A percentile compares a stretch with the other conserved stretches of the same genome.
Conservation (phyloP, 2,888 invertebrate genomes). For the Drosophila niveifrons region DNA sequence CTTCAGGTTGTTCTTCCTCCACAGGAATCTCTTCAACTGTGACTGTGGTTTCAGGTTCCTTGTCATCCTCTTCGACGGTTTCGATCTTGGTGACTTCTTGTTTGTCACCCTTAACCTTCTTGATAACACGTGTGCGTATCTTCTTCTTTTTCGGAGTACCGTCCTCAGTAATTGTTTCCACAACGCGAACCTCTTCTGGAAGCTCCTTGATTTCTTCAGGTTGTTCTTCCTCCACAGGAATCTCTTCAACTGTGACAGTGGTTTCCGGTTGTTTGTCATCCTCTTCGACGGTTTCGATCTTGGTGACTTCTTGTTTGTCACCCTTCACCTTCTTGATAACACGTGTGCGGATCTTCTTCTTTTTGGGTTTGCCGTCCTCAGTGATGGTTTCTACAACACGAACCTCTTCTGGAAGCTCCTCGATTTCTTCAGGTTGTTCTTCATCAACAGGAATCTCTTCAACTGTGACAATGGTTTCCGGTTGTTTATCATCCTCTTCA, state of each 20-base stretch:
- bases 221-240: conserved; percentile 15
- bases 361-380: conserved; percentile 47
- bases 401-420: conserved; percentile 54
- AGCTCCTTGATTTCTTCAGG: conserved; percentile 41
- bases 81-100: conserved; percentile 67
- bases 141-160: conserved; percentile 60
- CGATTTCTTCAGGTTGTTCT: conserved; percentile 29
- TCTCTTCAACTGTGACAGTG: conserved; percentile 42
- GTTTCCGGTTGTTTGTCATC: conserved; percentile 45
- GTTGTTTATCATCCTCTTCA: conserved; percentile 49
- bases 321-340: conserved; percentile 50
- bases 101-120: conserved; percentile 63
- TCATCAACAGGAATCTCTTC: conserved; percentile 50
- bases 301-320: conserved; percentile 47
- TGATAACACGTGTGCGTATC: conserved; percentile 64
- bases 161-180: conserved; percentile 60
- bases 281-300: conserved; percentile 50
- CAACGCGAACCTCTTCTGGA: conserved; percentile 48
- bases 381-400: conserved; percentile 30
- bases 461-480: conserved; percentile 54
- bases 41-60: conserved; percentile 53
- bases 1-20: conserved; percentile 38
- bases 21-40: conserved; percentile 52
- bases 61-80: conserved; percentile 65
- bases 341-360: conserved; percentile 51